Evolutionary conservation across 2,797 vertebrate genomes (phyloP), one percentile per base, ranked within the genome.

Genomic region (Danio choprae): DNA sequence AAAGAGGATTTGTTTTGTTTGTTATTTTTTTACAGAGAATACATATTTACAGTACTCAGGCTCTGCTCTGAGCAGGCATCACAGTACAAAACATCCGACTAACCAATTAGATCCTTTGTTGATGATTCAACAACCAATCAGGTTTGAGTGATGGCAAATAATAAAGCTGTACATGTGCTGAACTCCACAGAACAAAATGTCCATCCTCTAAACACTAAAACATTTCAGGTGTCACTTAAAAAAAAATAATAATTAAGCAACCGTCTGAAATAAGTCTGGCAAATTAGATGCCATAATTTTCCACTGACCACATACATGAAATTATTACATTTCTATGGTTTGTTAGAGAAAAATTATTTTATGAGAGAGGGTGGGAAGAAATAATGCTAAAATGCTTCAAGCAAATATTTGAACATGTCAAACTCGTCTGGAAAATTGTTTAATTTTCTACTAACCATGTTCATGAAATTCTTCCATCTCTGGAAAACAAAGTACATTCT

Each of bases 11-110:
- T 73, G 79, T 73, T 74, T 83, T 62, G 65, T 80, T 5, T 70
- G 86, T 83, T 70, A 60, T n/a, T n/a, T 81, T 80, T 82, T 41
- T 82, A 84, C 77, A 84, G 62, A 83, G 65, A 86, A 83, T 74
- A 86, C 87, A 84, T 81, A 83, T 79, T 90, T 79, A 90, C 82
- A 86, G 84, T 51, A 89, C 80, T 65, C 48, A 81, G 70, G 82
- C 77, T 82, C 82, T 87, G 88, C 85, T 44, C 64, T 59, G 81
- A 78, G 80, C 88, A 89, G 86, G 83, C 65, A 68, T 72, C 83
- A 87, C 81, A 83, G 75, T 77, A 85, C 64, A 80, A 84, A 83
- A 81, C 76, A 77, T 53, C 22, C 15, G 36, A 65, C 18, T 53
- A 55, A 81, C 36, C 51, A 50, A 55, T 67, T 5, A 59, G 59